Percentiles rank a stretch among this genome's conserved stretches.
Conservation (phyloP, 2,113 vertebrate species). For the Alligator sinensis region DNA sequence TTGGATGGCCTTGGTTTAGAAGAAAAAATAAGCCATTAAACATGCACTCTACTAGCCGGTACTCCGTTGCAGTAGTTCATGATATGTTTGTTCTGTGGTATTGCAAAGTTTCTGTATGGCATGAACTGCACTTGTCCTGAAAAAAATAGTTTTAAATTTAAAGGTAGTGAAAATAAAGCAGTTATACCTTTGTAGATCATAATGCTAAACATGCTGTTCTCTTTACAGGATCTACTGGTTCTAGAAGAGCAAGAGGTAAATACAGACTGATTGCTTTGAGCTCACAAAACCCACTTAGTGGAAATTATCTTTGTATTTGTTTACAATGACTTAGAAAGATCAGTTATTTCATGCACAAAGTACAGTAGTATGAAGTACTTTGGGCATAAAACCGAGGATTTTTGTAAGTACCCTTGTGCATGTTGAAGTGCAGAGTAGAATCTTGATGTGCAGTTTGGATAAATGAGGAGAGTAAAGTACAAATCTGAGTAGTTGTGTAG, state of each 20-base stretch:
- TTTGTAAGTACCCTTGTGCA: background rate
- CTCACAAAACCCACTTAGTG: background rate
- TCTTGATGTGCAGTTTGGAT: background rate
- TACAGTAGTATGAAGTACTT: background rate
- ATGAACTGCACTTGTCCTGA: background rate
- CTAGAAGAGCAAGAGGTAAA: slow-evolving; percentile 97
- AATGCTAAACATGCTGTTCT: slow-evolving; percentile 46
- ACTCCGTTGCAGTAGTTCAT: background rate
- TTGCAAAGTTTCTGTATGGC: background rate
- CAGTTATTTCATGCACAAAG: background rate
- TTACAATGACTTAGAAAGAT: background rate
- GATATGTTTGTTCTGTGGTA: background rate
- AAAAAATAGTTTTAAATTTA: background rate
- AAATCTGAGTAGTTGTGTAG: background rate
- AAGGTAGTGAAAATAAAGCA: background rate
- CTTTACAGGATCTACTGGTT: slow-evolving; percentile 93
- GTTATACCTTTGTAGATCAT: background rate
- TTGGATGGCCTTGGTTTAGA: too few species aligned
- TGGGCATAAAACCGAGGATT: background rate
- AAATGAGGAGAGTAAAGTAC: background rate
- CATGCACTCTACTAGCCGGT: background rate
- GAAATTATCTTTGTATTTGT: background rate
- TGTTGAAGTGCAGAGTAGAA: background rate
- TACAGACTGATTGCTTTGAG: background rate
- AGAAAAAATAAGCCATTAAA: background rate